Evolutionary conservation across 2,888 invertebrate genomes (phyloP), one percentile per base, ranked within the genome.

Genomic region (Pachymerium ferrugineum): DNA sequence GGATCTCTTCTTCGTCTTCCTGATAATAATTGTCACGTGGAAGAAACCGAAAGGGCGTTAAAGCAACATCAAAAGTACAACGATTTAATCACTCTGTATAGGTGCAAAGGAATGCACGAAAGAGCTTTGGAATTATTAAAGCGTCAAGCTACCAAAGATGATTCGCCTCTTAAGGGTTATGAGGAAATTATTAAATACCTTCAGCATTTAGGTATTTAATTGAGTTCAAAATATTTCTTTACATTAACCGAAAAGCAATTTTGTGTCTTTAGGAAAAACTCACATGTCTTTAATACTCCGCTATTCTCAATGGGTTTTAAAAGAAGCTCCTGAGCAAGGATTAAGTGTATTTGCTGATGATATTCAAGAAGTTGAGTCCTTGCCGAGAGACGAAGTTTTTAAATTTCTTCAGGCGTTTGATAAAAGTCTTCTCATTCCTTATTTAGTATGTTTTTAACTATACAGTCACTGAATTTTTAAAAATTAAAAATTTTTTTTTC

Each of bases 21-120:
- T 73, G 86, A 87, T 80, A 87, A 97, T 83, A 90, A 94, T 81
- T 97, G 97, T 80, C 93, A 97, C 78, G 84, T 97, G 22, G 93
- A 93, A 73, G 98, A 98, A 84, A 92, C 96, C 0, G 98, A 98
- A 81, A 89, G 90, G 79, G 92, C 93, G 0, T 84, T 99, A 35
- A 88, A 91, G 77, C 90, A 91, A 80, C 89, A 93, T 82, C 89
- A 92, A 73, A 97, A 97, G 82, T 90, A 90, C 80, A 91, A 90
- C 76, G 98, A 99, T 82, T 86, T 99, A 0, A 94, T 97, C 77
- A 95, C 98, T 79, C 85, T 99, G 33, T 99, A 98, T 83, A 93
- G 97, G 83, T 93, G 92, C 0, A 97, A 96, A 83, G 93, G 92
- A 0, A 90, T 94, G 78, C 97, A 98, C 81, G 88, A 90, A 76